phyloP scores from a whole-genome alignment of 2,888 invertebrate species.

The Celastrina argiolus region DNA sequence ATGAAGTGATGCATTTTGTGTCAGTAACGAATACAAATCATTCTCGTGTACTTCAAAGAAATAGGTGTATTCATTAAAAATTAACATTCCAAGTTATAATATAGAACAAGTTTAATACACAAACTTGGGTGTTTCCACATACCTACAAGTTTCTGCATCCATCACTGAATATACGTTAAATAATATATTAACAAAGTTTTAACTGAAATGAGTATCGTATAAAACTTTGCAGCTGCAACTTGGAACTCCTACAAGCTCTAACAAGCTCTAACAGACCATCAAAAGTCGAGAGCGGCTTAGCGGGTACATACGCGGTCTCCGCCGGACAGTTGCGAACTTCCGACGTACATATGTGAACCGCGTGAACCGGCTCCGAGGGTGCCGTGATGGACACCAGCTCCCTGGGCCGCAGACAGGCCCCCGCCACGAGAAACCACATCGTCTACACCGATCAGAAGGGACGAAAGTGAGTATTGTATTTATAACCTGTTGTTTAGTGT shows the following conservation, averaged over 20 bases:
- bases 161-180: slow-evolving; percentile 12
- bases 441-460: slow-evolving; percentile 75
- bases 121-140: neutral
- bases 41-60: neutral
- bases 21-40: neutral
- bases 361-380: neutral
- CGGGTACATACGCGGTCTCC: slow-evolving; percentile 56
- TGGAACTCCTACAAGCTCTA: slow-evolving; percentile 64
- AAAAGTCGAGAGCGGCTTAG: slow-evolving; percentile 56
- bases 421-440: slow-evolving; percentile 70
- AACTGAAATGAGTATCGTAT: slow-evolving; percentile 65
- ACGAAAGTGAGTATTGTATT: slow-evolving; percentile 63
- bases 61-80: neutral
- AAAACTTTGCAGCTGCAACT: slow-evolving; percentile 67
- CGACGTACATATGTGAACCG: slow-evolving; percentile 32
- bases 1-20: no score
- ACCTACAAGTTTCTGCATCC: slow-evolving; percentile 4
- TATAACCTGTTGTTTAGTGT: no score
- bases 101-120: slow-evolving; percentile 7
- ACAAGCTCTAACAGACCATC: slow-evolving; percentile 69
- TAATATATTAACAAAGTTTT: slow-evolving; percentile 29
- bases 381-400: slow-evolving; percentile 60
- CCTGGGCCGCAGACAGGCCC: slow-evolving; percentile 55
- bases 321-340: slow-evolving; percentile 49
- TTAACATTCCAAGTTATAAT: neutral